Conservation (phyloP, 1,140 invertebrate genomes). For the Euura saliciscinereae region DNA sequence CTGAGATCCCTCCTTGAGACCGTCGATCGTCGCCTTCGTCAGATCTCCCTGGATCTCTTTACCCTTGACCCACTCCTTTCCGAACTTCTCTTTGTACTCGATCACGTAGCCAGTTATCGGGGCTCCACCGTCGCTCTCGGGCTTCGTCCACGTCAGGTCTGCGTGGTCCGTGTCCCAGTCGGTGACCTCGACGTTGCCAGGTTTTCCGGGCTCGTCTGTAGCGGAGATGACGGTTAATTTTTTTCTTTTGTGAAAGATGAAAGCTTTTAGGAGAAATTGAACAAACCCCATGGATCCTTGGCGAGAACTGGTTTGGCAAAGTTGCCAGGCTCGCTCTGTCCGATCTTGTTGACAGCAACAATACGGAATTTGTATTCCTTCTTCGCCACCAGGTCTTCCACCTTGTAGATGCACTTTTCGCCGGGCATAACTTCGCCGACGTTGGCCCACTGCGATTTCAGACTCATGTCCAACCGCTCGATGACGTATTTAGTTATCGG, state of each 20-base stretch:
- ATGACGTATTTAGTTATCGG: constrained; percentile 92
- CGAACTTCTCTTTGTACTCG: constrained; percentile 93
- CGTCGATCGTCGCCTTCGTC: constrained; percentile 79
- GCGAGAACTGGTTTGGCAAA: constrained; percentile 88
- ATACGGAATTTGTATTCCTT: constrained; percentile 96
- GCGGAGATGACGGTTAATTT: constrained; percentile 10
- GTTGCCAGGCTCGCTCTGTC: constrained; percentile 84
- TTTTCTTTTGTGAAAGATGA: constrained; percentile 13
- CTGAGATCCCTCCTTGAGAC: constrained; percentile 91
- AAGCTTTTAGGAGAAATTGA: constrained; percentile 17
- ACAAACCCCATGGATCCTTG: constrained; percentile 95
- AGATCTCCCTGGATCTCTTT: constrained; percentile 81
- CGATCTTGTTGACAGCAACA: constrained; percentile 90
- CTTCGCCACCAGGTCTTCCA: constrained; percentile 84
- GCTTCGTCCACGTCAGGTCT: constrained; percentile 89
- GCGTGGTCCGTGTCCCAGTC: constrained; percentile 98
- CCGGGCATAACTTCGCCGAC: constrained; percentile 75
- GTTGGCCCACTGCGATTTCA: constrained; percentile 87
- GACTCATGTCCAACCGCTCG: constrained; percentile 90
- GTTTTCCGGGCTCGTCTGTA: constrained; percentile 91
- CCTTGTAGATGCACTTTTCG: constrained; percentile 78
- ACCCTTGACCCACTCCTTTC: constrained; percentile 85
- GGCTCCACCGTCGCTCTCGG: constrained; percentile 90
- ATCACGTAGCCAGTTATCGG: constrained; percentile 94
- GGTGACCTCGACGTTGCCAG: constrained; percentile 84